Conservation (phyloP, 2,113 vertebrate species). For the Cyprinodon tularosa region DNA sequence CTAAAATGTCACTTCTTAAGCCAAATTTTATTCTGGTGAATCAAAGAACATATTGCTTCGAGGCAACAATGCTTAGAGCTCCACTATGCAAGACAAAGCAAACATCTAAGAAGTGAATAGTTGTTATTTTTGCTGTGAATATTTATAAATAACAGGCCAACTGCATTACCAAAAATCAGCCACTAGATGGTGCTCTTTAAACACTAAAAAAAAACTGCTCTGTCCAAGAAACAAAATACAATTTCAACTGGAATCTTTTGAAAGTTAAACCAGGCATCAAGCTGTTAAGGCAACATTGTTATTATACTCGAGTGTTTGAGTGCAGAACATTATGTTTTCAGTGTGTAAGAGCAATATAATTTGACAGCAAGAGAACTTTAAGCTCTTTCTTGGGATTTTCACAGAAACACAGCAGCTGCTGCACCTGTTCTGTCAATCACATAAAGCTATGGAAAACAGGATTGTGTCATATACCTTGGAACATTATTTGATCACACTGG, state of each 20-base stretch:
- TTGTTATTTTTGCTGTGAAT: neutral
- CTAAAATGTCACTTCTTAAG: slow-evolving; percentile 34
- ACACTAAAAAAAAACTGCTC: neutral
- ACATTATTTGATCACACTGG: neutral
- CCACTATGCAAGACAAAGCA: neutral
- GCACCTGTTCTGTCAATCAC: neutral
- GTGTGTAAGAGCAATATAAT: slow-evolving; percentile 15
- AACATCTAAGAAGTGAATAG: neutral
- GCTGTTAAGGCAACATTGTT: slow-evolving; percentile 16
- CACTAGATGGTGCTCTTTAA: slow-evolving; percentile 47
- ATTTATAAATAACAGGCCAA: neutral
- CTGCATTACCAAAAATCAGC: neutral
- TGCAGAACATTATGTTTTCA: slow-evolving; percentile 8
- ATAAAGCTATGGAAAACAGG: neutral
- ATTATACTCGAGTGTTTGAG: neutral
- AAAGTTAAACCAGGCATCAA: slow-evolving; percentile 24
- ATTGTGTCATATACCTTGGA: neutral
- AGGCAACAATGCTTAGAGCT: neutral
- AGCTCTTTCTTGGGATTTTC: slow-evolving; percentile 46
- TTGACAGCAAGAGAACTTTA: slow-evolving; percentile 5
- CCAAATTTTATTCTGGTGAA: neutral
- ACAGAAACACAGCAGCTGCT: slow-evolving; percentile 34
- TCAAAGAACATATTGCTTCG: neutral
- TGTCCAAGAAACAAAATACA: neutral
- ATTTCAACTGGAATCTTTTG: slow-evolving; percentile 9